Evolutionary conservation across 2,888 invertebrate species (phyloP).

Genomic region (Ochlodes sylvanus): DNA sequence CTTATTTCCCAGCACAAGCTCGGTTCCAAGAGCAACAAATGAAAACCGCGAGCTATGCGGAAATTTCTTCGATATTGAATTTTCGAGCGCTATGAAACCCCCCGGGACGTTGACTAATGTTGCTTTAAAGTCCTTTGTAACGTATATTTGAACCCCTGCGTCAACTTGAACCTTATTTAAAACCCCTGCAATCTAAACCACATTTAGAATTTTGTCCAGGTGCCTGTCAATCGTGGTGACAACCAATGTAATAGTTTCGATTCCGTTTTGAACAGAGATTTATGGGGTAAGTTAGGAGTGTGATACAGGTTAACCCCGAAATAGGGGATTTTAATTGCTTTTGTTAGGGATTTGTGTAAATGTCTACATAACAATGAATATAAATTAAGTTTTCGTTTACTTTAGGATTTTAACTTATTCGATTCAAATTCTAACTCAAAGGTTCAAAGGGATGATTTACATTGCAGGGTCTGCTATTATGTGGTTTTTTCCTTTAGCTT

Average conservation of each 20-base stretch:
- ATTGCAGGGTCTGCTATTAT: background rate
- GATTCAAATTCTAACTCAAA: background rate
- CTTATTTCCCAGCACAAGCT: slow-evolving; percentile 4
- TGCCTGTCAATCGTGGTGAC: slow-evolving; percentile 25
- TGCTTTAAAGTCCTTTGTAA: slow-evolving; percentile 24
- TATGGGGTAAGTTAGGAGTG: slow-evolving; percentile 16
- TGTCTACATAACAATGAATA: background rate
- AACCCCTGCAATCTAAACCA: slow-evolving; percentile 27
- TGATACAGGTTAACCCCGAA: slow-evolving; percentile 12
- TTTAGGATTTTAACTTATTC: background rate
- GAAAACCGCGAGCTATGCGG: slow-evolving; percentile 23
- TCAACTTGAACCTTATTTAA: slow-evolving; percentile 23
- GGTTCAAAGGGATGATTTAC: background rate
- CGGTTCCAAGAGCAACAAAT: slow-evolving; percentile 11
- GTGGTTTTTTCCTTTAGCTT: background rate
- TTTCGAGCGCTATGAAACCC: slow-evolving; percentile 33
- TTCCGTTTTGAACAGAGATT: slow-evolving; percentile 21
- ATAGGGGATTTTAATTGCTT: slow-evolving; percentile 21
- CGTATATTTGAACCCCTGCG: slow-evolving; percentile 14
- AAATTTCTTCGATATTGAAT: slow-evolving; percentile 32
- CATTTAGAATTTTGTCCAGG: slow-evolving; percentile 27
- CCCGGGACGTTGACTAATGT: slow-evolving; percentile 34
- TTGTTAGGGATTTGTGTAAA: slow-evolving; percentile 8
- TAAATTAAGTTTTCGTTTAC: background rate
- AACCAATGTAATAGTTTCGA: slow-evolving; percentile 14